Conservation (phyloP, 2,113 vertebrate genomes). For the Carlito syrichta region DNA sequence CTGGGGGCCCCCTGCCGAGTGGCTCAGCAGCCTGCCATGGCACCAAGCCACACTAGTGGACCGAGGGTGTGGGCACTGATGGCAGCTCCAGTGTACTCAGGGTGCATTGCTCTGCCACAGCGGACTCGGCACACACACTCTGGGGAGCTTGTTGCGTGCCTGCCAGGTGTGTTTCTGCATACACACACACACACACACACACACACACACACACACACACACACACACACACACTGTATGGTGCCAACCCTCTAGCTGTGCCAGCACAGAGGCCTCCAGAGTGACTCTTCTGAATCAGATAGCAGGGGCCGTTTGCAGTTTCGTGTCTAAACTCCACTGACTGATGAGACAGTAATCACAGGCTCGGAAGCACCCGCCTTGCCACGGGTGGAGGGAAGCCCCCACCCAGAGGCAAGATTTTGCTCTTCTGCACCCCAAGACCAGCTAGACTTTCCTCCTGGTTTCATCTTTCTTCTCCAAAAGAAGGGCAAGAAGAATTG, state of each 20-base stretch:
- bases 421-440: neutral
- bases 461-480: neutral
- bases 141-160: neutral
- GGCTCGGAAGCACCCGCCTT: neutral
- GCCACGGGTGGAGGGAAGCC: neutral
- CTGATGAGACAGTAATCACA: slow-evolving; percentile 40
- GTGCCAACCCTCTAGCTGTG: neutral
- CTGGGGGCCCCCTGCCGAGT: neutral
- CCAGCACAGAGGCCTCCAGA: neutral
- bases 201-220: neutral
- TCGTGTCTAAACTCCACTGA: neutral
- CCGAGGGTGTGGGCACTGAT: neutral
- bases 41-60: neutral
- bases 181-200: neutral
- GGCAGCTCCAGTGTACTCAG: neutral
- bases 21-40: neutral
- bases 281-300: slow-evolving; percentile 14
- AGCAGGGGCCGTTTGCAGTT: slow-evolving; percentile 15
- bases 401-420: neutral
- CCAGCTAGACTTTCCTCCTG: neutral
- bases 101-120: neutral
- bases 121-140: neutral
- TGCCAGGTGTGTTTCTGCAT: neutral
- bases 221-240: neutral
- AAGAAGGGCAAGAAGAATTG: neutral